A percentile compares a stretch with the other conserved stretches of the same genome.
phyloP scores from a whole-genome alignment of 2,888 invertebrate species.

The Caenorhabditis auriculariae region DNA sequence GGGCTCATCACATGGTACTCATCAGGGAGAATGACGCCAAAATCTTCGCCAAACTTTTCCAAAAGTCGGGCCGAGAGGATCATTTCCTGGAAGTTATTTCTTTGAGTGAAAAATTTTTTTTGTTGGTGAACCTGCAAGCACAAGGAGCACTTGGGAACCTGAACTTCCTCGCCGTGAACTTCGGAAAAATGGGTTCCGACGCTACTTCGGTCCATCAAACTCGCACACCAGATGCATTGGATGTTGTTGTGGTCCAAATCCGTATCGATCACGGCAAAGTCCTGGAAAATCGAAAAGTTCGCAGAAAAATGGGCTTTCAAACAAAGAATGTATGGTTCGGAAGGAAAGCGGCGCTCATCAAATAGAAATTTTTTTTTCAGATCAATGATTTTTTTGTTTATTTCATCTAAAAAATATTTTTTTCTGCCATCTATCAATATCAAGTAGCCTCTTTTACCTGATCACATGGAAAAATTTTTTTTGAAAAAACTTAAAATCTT shows the following conservation, averaged over 20 bases:
- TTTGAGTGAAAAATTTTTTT: no score
- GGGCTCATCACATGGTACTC: constrained; percentile 52
- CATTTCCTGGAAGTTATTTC: constrained; percentile 56
- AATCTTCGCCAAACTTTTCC: constrained; percentile 57
- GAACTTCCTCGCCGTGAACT: constrained; percentile 58
- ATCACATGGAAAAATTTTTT: no score
- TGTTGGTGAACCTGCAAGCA: constrained; percentile 45
- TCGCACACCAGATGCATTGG: constrained; percentile 63
- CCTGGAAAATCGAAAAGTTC: no score
- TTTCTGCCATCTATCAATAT: no score
- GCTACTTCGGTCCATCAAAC: constrained; percentile 53
- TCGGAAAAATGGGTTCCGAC: constrained; percentile 62
- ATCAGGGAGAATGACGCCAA: constrained; percentile 56
- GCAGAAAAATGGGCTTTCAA: no score
- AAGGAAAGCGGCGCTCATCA: no score
- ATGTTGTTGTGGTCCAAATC: constrained; percentile 48
- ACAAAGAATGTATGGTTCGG: no score
- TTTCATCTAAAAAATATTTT: no score
- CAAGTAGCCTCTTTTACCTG: no score
- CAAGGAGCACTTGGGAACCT: constrained; percentile 61
- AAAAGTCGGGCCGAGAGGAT: constrained; percentile 56
- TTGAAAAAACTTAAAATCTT: no score
- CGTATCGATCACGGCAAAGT: constrained; percentile 59
- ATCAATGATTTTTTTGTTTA: no score
- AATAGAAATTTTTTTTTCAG: no score